A percentile compares a stretch with the other conserved stretches of the same genome.
These are phyloP conservation scores for Amblyraja radiata DNA, from an alignment of 2,797 vertebrate species.

Conservation along the genomic window DNA sequence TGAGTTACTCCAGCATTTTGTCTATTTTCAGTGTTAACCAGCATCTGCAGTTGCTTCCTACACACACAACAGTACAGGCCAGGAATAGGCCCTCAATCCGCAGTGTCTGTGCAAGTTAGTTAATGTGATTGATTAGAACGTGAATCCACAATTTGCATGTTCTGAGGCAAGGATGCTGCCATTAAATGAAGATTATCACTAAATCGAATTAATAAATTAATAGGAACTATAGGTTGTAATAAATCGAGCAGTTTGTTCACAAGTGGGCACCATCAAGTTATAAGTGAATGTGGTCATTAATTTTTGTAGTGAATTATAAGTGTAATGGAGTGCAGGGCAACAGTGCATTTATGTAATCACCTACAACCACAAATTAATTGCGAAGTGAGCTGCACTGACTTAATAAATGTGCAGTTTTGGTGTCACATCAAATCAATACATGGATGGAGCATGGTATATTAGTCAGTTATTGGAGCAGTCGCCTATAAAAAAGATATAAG, in stretches of 20 bases:
- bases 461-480: conserved; percentile 11
- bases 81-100: too few relatives aligned
- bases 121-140: neutral
- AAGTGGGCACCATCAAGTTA: neutral
- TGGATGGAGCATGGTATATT: neutral
- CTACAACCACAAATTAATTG: neutral
- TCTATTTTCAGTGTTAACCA: too few relatives aligned
- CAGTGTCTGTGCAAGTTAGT: too few relatives aligned
- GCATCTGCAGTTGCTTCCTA: too few relatives aligned
- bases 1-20: too few relatives aligned
- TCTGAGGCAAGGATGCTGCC: neutral
- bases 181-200: neutral
- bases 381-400: neutral
- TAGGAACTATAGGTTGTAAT: neutral
- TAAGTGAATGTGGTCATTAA: neutral
- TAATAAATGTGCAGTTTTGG: neutral
- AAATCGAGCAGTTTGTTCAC: neutral
- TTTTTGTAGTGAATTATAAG: neutral
- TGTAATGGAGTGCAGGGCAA: neutral
- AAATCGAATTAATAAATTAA: neutral
- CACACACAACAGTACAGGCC: too few relatives aligned
- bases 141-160: neutral
- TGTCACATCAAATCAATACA: neutral
- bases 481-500: neutral
- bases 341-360: neutral